These are phyloP conservation scores for Sylvicola fuscatus DNA, from an alignment of 2,888 invertebrate genomes.

Conservation along the genomic window DNA sequence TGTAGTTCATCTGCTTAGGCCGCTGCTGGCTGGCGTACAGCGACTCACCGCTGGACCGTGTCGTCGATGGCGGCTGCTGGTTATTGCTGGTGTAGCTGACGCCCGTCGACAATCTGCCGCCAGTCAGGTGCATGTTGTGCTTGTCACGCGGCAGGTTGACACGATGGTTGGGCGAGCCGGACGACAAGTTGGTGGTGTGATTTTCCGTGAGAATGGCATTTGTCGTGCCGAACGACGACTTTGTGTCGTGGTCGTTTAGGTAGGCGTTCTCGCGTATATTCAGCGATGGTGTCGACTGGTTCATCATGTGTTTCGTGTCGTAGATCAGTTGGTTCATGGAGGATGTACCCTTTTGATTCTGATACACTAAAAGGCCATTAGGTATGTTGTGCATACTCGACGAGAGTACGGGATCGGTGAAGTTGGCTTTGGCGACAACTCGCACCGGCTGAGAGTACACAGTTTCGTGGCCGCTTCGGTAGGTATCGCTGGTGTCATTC, in stretches of 20 bases:
- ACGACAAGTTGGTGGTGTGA: neutral
- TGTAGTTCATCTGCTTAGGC: constrained; percentile 5
- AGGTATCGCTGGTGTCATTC: neutral
- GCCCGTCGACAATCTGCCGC: constrained; percentile 5
- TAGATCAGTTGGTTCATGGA: constrained; percentile 3
- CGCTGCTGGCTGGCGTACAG: constrained; percentile 6
- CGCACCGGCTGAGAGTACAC: constrained; percentile 4
- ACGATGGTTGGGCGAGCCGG: neutral
- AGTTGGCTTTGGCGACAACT: constrained; percentile 21
- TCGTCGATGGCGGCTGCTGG: constrained; percentile 17
- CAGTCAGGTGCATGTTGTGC: neutral
- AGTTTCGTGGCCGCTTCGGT: constrained; percentile 2
- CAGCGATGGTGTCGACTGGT: constrained; percentile 8
- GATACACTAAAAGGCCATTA: constrained; percentile 21
- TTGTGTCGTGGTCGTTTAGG: neutral
- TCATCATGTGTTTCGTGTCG: constrained; percentile 11
- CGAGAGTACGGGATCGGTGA: constrained; percentile 23
- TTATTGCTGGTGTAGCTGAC: constrained; percentile 19
- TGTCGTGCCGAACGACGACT: neutral
- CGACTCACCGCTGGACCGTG: constrained; percentile 17
- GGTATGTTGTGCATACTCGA: constrained; percentile 26
- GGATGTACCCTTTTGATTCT: too few species aligned
- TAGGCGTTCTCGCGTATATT: constrained; percentile 5
- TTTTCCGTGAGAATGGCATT: neutral
- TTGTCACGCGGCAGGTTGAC: neutral